Base-by-base conservation (phyloP, 2,797 vertebrate genomes). In the Mycteria americana region DNA sequence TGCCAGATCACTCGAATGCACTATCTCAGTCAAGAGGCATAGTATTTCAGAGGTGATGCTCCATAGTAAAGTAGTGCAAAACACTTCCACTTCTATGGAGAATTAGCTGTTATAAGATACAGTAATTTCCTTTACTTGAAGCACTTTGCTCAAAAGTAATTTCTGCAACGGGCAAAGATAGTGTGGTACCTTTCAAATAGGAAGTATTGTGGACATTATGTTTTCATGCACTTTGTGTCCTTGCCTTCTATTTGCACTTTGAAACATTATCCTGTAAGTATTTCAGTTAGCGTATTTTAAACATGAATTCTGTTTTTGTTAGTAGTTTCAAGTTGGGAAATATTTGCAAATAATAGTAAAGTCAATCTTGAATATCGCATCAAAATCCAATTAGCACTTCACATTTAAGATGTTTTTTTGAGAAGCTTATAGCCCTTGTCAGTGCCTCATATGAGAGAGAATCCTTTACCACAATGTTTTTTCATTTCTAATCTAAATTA, bases 1-100 rank as follows among this genome's bases (percentile, higher is more conserved):
- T 30, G 5, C 33, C 10, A 16, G 35, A 15, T 69, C 14, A 4
- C 27, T 48, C 2, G 6, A 16, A 11, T 0, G 7, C 0, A 1
- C 51, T 14, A 5, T 25, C 23, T 57, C 28, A 27, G 25, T 43
- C 18, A 11, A 18, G 27, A 37, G 48, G 17, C 54, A 0, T 13
- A 11, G 22, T 13, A 1, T 46, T 75, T n/a, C 23, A 14, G 57
- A 39, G 41, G 3, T 48, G 60, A 14, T 56, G 56, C 69, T 84
- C 39, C 3, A 0, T 1, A 39, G 39, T 17, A 13, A 37, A 57
- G 65, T 60, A 39, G 8, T 31, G 41, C 30, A 46, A 43, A 78
- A 16, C 13, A 8, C 43, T 59, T 63, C 39, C 23, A 28, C 39
- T 69, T 25, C 11, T 15, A 0, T 21, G n/a, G 50, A 79, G n/a